Percentiles rank a stretch among this genome's conserved stretches.
Evolutionary conservation across 2,113 vertebrate species (phyloP).

Genomic region (Pluvialis apricaria): DNA sequence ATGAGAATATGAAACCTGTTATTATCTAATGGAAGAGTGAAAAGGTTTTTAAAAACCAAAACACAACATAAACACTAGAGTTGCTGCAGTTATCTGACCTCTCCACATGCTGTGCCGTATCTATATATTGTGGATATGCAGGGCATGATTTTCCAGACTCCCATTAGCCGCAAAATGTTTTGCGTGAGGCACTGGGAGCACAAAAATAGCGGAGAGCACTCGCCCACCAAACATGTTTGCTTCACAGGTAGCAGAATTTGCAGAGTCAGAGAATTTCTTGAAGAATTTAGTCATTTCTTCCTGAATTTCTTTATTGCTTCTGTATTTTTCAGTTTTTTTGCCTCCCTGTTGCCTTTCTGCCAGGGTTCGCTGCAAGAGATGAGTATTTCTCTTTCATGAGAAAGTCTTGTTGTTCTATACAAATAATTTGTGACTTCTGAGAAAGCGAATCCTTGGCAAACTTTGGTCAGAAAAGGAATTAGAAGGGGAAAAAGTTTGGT

Average conservation of each 20-base stretch:
- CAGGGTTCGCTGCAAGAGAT: not conserved
- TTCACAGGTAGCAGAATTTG: not conserved
- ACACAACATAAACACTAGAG: not conserved
- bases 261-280: not conserved
- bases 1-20: not conserved
- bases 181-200: not conserved
- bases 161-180: not conserved
- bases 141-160: not conserved
- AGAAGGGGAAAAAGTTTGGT: not conserved
- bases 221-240: not conserved
- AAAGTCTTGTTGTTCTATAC: not conserved
- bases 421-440: not conserved
- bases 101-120: not conserved
- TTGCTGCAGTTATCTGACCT: not conserved
- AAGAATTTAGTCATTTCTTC: not conserved
- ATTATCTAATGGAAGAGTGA: constrained; percentile 18
- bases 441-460: not conserved
- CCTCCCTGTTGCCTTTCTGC: not conserved
- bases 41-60: not conserved
- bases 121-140: accelerated
- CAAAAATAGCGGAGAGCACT: not conserved
- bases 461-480: not conserved
- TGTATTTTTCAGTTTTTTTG: not conserved
- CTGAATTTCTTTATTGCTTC: not conserved
- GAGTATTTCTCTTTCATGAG: not conserved